Evolutionary conservation across 2,888 invertebrate genomes (phyloP).

Genomic region (Homarus gammarus): DNA sequence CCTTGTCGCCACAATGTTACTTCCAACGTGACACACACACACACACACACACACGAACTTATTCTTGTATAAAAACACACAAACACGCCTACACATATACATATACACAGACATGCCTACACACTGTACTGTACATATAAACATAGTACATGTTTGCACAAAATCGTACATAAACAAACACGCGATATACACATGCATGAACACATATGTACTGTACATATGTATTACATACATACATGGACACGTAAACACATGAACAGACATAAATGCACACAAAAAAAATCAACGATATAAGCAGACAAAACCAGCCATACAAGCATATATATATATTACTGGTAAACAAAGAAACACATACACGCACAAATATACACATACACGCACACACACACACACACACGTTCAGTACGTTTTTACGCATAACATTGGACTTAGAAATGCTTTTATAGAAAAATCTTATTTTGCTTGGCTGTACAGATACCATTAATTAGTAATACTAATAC

Average conservation of each 20-base stretch:
- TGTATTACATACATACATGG: neutral
- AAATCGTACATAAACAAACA: neutral
- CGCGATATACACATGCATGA: neutral
- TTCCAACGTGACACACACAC: neutral
- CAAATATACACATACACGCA: neutral
- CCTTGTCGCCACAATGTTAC: conserved; percentile 5
- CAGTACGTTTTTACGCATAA: no score
- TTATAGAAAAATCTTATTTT: no score
- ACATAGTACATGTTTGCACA: neutral
- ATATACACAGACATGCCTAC: no score
- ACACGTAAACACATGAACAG: neutral
- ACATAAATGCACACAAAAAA: neutral
- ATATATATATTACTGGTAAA: no score
- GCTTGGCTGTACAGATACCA: neutral
- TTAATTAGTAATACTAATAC: no score
- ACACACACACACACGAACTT: neutral
- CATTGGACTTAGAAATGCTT: neutral
- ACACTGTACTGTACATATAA: no score
- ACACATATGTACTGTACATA: no score
- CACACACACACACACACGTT: neutral
- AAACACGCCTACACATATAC: no score
- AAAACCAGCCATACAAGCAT: no score
- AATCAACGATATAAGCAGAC: no score
- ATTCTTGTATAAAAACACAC: no score
- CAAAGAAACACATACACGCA: no score